Percentiles rank a stretch among this genome's conserved stretches.
Conservation (phyloP, 2,888 invertebrate genomes). For the Thymelicus acteon region DNA sequence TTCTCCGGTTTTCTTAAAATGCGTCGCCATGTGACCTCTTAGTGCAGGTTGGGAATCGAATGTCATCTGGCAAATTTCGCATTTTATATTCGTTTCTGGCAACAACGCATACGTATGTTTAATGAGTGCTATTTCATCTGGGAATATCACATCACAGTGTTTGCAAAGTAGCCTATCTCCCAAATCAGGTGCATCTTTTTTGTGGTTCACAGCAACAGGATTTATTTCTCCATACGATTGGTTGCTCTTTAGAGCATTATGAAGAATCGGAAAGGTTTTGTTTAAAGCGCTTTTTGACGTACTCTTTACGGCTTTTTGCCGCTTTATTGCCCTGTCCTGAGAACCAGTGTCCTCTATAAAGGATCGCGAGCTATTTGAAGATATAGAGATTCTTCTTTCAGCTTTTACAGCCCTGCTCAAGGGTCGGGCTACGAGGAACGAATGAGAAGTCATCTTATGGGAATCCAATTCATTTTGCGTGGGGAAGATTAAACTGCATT, state of each 20-base stretch:
- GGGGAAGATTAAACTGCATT: conserved; percentile 41
- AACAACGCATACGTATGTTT: conserved; percentile 42
- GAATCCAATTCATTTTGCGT: conserved; percentile 41
- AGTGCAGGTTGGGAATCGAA: background rate
- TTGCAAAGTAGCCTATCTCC: conserved; percentile 34
- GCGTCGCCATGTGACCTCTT: background rate
- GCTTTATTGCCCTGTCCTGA: background rate
- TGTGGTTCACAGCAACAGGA: background rate
- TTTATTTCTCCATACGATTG: background rate
- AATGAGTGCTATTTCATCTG: conserved; percentile 38
- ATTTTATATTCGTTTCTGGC: conserved; percentile 28
- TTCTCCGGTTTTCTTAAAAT: background rate
- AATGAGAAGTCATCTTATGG: conserved; percentile 42
- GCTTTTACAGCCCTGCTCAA: conserved; percentile 8
- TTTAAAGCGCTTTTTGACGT: conserved; percentile 38
- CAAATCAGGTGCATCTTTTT: background rate
- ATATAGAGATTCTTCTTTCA: conserved; percentile 2
- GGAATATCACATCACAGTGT: conserved; percentile 41
- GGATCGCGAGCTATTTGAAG: background rate
- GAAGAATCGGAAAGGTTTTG: conserved; percentile 3
- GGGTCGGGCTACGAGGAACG: conserved; percentile 39
- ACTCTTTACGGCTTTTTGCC: conserved; percentile 43
- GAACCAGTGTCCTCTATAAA: background rate
- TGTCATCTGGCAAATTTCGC: background rate
- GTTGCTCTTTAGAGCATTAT: background rate